phyloP scores from a whole-genome alignment of 2,797 vertebrate genomes.

The Galagoides demidoff region DNA sequence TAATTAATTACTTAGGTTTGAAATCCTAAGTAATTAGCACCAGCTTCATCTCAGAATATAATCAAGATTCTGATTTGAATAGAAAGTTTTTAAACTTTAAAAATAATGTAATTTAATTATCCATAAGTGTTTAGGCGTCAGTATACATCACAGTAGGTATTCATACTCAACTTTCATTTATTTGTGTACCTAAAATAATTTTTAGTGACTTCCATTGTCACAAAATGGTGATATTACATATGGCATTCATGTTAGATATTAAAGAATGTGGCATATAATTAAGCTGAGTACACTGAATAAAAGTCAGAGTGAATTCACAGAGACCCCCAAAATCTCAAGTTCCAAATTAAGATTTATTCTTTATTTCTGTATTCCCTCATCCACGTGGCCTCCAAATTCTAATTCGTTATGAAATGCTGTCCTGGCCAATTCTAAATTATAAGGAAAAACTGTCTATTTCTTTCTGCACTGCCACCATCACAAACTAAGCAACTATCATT shows the following conservation, averaged over 20 bases:
- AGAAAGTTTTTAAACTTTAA: constrained; percentile 42
- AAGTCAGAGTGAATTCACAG: constrained; percentile 7
- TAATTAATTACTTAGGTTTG: too few species aligned
- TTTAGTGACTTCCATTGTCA: not conserved
- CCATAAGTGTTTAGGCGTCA: constrained; percentile 1
- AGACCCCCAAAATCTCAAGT: not conserved
- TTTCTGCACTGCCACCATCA: not conserved
- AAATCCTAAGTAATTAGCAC: constrained; percentile 43
- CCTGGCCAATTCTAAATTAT: not conserved
- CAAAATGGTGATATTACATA: not conserved
- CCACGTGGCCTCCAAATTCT: not conserved
- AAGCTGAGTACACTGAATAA: not conserved
- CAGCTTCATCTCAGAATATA: constrained; percentile 31
- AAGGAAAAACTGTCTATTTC: not conserved
- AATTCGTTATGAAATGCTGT: not conserved
- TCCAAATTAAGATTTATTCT: not conserved
- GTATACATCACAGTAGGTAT: not conserved
- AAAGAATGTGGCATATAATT: not conserved
- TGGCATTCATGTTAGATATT: not conserved
- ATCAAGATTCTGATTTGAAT: constrained; percentile 44
- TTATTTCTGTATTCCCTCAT: not conserved
- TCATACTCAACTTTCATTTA: not conserved
- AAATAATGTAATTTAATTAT: constrained; percentile 25
- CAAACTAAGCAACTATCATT: not conserved
- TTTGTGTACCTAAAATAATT: not conserved